Conservation (phyloP, 35 echinoderm and acorn worm genomes). For the Apostichopus parvimensis region DNA sequence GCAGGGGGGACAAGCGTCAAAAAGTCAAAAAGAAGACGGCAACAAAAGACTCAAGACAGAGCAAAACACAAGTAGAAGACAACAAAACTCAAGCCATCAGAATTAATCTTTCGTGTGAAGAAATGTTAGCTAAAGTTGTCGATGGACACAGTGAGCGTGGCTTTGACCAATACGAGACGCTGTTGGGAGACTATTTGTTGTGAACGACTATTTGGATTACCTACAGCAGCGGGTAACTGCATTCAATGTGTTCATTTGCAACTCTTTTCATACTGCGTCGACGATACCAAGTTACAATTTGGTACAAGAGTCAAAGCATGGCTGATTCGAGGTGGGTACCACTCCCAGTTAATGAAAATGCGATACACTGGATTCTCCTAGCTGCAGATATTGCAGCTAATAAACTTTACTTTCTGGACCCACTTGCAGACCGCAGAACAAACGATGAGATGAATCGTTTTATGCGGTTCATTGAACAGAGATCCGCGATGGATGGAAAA, state of each 20-base stretch:
- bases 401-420: conserved; percentile 2
- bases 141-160: background rate
- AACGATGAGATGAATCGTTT: background rate
- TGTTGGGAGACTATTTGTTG: background rate
- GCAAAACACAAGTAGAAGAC: too few relatives aligned
- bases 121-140: too few relatives aligned
- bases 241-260: conserved; percentile 13
- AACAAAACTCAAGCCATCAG: too few relatives aligned
- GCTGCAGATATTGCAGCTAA: conserved; percentile 3
- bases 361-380: background rate
- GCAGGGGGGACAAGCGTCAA: too few relatives aligned
- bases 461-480: background rate
- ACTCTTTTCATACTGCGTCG: background rate
- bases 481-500: conserved; percentile 7
- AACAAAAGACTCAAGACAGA: too few relatives aligned
- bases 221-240: background rate
- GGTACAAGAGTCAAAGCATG: conserved; percentile 3
- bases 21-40: too few relatives aligned
- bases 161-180: background rate
- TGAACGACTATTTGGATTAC: conserved; percentile 9
- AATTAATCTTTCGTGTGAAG: too few relatives aligned
- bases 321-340: background rate
- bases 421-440: background rate
- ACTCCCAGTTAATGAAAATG: background rate
- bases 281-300: background rate